These are phyloP conservation scores for Emmelina monodactyla DNA, from an alignment of 2,888 invertebrate species.

Conservation along the genomic window DNA sequence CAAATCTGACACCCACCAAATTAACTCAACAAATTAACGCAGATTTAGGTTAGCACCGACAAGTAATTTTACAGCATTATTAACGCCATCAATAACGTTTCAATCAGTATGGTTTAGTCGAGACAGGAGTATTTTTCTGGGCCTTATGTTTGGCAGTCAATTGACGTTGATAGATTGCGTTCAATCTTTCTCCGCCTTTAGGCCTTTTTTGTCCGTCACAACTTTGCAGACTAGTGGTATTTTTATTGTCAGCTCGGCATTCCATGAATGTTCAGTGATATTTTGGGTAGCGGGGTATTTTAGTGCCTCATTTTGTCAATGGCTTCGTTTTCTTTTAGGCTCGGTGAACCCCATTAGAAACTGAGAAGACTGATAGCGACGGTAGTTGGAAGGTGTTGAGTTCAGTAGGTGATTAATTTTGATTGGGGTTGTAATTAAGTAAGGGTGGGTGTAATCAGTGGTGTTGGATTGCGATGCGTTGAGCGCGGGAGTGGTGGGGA, in stretches of 20 bases:
- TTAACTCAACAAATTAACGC: no score
- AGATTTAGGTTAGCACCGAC: no score
- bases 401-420: no score
- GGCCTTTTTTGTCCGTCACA: slow-evolving; percentile 7
- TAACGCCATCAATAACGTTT: slow-evolving; percentile 30
- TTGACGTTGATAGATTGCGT: slow-evolving; percentile 26
- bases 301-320: no score
- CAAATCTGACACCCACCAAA: no score
- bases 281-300: slow-evolving; percentile 11
- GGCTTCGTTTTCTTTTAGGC: no score
- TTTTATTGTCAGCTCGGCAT: slow-evolving; percentile 8
- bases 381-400: no score
- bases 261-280: slow-evolving; percentile 4
- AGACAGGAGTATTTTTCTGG: slow-evolving; percentile 21
- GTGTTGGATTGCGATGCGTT: slow-evolving; percentile 11
- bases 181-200: slow-evolving; percentile 17
- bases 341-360: no score
- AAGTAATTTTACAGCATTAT: no score
- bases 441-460: no score
- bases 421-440: no score
- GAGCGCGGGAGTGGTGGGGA: slow-evolving; percentile 28
- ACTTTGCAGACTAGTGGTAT: slow-evolving; percentile 6
- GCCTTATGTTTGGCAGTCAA: slow-evolving; percentile 21
- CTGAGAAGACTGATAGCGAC: no score
- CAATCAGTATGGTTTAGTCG: slow-evolving; percentile 25